Conservation (phyloP, 2,888 invertebrate genomes). For the Parnassius smintheus region DNA sequence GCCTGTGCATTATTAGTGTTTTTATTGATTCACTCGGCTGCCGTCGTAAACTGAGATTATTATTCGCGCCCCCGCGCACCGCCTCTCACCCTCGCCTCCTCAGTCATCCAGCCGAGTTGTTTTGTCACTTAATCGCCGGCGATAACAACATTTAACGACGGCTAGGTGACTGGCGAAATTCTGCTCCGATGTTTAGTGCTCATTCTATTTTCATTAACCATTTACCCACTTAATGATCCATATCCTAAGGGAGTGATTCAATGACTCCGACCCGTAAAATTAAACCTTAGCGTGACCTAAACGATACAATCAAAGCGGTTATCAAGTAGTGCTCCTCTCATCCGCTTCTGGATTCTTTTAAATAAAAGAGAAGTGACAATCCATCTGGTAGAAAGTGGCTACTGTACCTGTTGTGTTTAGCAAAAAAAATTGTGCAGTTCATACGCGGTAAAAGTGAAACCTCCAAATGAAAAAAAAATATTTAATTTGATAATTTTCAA, state of each 20-base stretch:
- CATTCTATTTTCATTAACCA: slow-evolving; percentile 81
- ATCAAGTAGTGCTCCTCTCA: slow-evolving; percentile 13
- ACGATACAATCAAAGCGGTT: slow-evolving; percentile 22
- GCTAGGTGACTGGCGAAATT: slow-evolving; percentile 81
- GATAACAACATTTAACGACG: slow-evolving; percentile 81
- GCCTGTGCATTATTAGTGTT: slow-evolving; percentile 81
- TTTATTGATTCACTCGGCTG: slow-evolving; percentile 81
- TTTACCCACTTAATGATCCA: slow-evolving; percentile 80
- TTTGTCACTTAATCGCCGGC: slow-evolving; percentile 79
- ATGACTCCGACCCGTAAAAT: slow-evolving; percentile 74
- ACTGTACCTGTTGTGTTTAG: neutral
- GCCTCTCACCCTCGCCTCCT: slow-evolving; percentile 48
- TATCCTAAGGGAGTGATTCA: slow-evolving; percentile 76
- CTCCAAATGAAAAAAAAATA: too few species aligned
- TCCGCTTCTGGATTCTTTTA: slow-evolving; percentile 4
- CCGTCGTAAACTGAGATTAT: slow-evolving; percentile 81
- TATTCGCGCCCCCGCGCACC: slow-evolving; percentile 66
- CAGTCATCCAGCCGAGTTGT: slow-evolving; percentile 66
- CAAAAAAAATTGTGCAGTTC: too few species aligned
- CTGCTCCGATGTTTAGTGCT: slow-evolving; percentile 80
- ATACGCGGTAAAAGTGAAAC: too few species aligned
- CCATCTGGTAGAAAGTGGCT: neutral
- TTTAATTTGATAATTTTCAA: too few species aligned
- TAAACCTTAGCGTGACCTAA: slow-evolving; percentile 73
- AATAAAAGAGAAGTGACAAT: too few species aligned